These are phyloP conservation scores for Argyresthia albistria DNA, from an alignment of 2,888 invertebrate species.

Conservation along the genomic window DNA sequence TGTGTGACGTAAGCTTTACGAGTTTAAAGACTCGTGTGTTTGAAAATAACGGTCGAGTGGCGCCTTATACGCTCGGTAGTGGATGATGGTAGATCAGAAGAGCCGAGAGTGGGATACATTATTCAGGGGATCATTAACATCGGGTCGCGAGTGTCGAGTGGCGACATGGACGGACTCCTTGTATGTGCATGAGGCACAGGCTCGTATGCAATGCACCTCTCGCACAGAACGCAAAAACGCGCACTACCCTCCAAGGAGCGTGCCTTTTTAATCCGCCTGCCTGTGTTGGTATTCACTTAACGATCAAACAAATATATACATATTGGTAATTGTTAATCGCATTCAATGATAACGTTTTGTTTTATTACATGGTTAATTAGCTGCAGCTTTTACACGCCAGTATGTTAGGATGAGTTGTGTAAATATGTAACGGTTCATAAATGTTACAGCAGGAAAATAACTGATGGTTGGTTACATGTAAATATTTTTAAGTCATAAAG, in stretches of 20 bases:
- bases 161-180: constrained; percentile 38
- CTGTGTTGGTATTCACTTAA: constrained; percentile 41
- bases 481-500: constrained; percentile 3
- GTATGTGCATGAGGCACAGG: constrained; percentile 35
- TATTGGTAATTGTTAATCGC: constrained; percentile 24
- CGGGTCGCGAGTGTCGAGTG: constrained; percentile 47
- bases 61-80: constrained; percentile 43
- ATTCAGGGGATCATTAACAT: constrained; percentile 70
- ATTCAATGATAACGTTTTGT: constrained; percentile 26
- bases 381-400: background rate
- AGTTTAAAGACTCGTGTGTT: background rate
- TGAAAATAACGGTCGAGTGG: constrained; percentile 52
- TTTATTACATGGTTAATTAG: background rate
- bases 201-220: constrained; percentile 29
- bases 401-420: background rate
- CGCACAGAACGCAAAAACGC: constrained; percentile 39
- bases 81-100: constrained; percentile 36
- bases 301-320: constrained; percentile 34
- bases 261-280: constrained; percentile 44
- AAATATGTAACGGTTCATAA: too few species aligned
- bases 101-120: constrained; percentile 64
- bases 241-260: constrained; percentile 44
- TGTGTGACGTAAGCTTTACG: too few species aligned
- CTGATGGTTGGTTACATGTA: background rate
- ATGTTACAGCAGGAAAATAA: too few species aligned